Evolutionary conservation across 2,113 vertebrate species (phyloP).

Genomic region (Pteropus alecto): DNA sequence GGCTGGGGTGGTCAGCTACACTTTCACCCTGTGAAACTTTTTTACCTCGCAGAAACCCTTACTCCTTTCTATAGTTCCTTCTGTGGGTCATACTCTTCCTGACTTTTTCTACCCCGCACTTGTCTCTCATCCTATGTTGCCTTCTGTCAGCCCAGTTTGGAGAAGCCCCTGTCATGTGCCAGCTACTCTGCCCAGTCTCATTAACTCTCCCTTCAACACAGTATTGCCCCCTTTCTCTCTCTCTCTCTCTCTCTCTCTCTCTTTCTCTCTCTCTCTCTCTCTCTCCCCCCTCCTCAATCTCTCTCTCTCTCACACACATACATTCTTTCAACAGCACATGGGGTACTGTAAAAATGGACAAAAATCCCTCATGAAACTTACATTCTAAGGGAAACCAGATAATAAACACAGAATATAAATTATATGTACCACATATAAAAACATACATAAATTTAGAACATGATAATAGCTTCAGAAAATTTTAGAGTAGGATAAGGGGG

Average conservation of each 20-base stretch:
- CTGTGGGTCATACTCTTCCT: background rate
- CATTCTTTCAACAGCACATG: background rate
- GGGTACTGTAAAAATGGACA: background rate
- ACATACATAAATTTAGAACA: conserved; percentile 15
- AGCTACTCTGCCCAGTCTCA: background rate
- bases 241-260: background rate
- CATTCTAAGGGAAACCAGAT: background rate
- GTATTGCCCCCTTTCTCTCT: background rate
- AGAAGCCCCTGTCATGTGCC: background rate
- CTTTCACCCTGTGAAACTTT: background rate
- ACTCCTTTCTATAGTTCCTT: background rate
- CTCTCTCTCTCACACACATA: too few species aligned
- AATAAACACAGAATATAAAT: background rate
- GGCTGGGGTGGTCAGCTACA: background rate
- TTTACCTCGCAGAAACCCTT: background rate
- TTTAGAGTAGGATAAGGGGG: background rate
- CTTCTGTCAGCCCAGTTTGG: background rate
- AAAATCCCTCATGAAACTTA: background rate
- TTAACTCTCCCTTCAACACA: background rate
- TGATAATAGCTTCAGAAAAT: conserved; percentile 14
- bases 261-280: too few species aligned
- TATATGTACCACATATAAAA: background rate
- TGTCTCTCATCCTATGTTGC: background rate
- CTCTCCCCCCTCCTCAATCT: too few species aligned
- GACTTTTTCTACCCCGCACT: background rate